Evolutionary conservation across 2,888 invertebrate species (phyloP).

Genomic region (Mechanitis messenoides): DNA sequence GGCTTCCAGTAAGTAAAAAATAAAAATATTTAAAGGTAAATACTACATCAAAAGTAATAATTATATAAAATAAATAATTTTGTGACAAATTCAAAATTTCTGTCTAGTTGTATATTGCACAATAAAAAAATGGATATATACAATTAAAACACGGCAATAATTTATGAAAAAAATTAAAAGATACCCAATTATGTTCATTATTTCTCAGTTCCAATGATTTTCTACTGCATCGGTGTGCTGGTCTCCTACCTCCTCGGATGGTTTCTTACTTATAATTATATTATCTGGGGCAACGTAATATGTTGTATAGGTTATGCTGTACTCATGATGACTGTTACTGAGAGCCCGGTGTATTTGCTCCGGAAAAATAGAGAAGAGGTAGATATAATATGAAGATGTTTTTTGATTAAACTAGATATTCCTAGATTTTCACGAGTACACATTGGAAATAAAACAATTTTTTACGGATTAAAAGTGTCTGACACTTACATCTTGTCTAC

Average conservation of each 20-base stretch:
- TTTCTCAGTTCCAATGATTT: conserved; percentile 36
- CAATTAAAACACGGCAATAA: no score
- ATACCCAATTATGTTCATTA: not conserved
- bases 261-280: conserved; percentile 45
- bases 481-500: no score
- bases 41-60: no score
- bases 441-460: no score
- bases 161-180: not conserved
- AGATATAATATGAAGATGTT: not conserved
- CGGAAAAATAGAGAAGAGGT: conserved; percentile 61
- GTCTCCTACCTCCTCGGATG: conserved; percentile 58
- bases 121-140: no score
- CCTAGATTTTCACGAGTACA: no score
- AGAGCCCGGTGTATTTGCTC: conserved; percentile 58
- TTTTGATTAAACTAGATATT: not conserved
- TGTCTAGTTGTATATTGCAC: no score
- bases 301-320: conserved; percentile 39
- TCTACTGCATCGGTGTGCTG: conserved; percentile 48
- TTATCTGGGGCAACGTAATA: conserved; percentile 50
- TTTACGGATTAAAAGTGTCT: no score
- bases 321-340: conserved; percentile 46
- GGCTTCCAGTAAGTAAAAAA: conserved; percentile 46
- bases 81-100: no score
- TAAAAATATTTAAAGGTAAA: not conserved
- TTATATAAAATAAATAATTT: no score